phyloP scores from a whole-genome alignment of 2,888 invertebrate genomes.

The Chloroclystis v-ata region DNA sequence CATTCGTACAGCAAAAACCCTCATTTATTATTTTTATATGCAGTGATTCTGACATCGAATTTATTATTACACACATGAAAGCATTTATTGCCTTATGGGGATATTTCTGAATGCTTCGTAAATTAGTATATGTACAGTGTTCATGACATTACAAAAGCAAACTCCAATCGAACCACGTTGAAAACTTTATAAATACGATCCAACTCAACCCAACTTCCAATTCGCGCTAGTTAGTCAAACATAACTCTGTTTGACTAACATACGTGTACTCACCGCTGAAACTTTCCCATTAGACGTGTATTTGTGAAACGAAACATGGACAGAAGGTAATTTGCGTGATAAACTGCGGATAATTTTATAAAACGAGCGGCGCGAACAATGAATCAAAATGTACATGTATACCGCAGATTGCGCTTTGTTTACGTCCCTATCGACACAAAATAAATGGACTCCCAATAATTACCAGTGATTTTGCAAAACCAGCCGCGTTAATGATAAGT shows the following conservation, averaged over 20 bases:
- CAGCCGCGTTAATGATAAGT: constrained; percentile 40
- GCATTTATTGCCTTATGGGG: background rate
- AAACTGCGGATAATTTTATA: constrained; percentile 21
- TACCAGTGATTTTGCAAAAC: constrained; percentile 36
- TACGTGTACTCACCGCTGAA: constrained; percentile 14
- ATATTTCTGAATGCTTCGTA: background rate
- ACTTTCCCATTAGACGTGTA: constrained; percentile 23
- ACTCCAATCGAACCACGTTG: constrained; percentile 15
- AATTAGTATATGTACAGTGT: background rate
- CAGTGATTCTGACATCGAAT: constrained; percentile 7
- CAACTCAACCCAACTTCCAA: constrained; percentile 11
- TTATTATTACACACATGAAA: constrained; percentile 4
- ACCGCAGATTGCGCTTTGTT: constrained; percentile 24
- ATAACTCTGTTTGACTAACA: constrained; percentile 20
- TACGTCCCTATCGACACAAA: constrained; percentile 24
- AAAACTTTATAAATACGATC: constrained; percentile 20
- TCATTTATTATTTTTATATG: constrained; percentile 8
- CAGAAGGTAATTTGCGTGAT: constrained; percentile 13
- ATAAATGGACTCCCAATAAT: constrained; percentile 34
- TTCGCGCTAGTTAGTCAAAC: constrained; percentile 16
- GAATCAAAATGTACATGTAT: constrained; percentile 19
- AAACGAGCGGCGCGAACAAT: constrained; percentile 18
- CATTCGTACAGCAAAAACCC: constrained; percentile 1
- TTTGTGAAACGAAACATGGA: constrained; percentile 19
- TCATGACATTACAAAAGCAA: constrained; percentile 12